Conservation (phyloP, 2,797 vertebrate genomes). For the Gallinago solitaria region DNA sequence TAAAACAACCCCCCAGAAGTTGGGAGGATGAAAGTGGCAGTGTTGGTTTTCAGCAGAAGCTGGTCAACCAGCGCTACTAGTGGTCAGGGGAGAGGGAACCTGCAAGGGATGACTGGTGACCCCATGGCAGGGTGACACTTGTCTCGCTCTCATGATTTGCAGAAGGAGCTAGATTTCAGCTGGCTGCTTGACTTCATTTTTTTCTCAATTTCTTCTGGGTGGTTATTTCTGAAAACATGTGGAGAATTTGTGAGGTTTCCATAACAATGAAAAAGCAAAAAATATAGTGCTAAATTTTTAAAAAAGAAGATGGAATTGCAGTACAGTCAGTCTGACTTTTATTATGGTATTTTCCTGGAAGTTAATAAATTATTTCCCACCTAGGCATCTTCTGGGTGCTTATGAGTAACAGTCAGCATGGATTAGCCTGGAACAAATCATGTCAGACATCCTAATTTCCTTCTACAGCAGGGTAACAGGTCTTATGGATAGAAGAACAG, state of each 20-base stretch:
- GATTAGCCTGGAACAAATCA: not conserved
- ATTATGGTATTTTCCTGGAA: not conserved
- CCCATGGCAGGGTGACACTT: not conserved
- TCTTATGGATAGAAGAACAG: not conserved
- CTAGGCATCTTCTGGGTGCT: not conserved
- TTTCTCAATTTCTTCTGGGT: not conserved
- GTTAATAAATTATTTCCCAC: constrained; percentile 5
- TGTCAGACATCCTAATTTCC: not conserved
- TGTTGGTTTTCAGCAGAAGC: not conserved
- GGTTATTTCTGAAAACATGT: not conserved
- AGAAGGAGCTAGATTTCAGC: not conserved
- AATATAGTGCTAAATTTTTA: not conserved
- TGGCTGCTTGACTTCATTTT: not conserved
- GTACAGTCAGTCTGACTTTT: not conserved
- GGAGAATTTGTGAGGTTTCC: not conserved
- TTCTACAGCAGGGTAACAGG: not conserved
- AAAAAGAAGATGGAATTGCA: not conserved
- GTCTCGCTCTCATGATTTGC: not conserved
- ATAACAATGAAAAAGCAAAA: not conserved
- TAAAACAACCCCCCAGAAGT: not conserved
- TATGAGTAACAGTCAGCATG: not conserved
- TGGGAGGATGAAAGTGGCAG: not conserved
- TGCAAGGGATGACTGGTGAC: not conserved
- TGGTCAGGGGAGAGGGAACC: not conserved
- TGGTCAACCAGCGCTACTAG: not conserved